Percentiles rank a stretch among this genome's conserved stretches.
Conservation (phyloP, 2,888 invertebrate genomes). For the Lacanobia wlatinum region DNA sequence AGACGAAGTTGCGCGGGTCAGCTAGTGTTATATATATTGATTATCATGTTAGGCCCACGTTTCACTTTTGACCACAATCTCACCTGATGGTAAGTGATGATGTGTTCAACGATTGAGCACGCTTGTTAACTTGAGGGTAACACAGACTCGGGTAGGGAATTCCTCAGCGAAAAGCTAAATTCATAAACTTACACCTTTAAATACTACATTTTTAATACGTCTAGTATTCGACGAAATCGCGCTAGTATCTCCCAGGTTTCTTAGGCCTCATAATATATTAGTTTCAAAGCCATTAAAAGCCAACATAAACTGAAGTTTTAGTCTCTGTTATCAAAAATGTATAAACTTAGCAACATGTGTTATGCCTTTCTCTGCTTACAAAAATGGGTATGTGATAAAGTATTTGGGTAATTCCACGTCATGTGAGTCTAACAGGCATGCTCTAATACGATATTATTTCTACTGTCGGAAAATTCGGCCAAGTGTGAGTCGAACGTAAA, state of each 20-base stretch:
- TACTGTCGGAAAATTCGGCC: too few species aligned
- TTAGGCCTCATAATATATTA: constrained; percentile 25
- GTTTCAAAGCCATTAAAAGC: constrained; percentile 41
- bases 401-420: neutral
- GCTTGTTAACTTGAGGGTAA: too few species aligned
- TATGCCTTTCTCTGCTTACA: neutral
- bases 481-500: too few species aligned
- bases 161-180: neutral
- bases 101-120: too few species aligned
- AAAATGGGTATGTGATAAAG: neutral
- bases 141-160: too few species aligned
- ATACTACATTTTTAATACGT: neutral
- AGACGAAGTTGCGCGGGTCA: too few species aligned
- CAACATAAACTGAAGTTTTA: constrained; percentile 11
- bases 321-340: constrained; percentile 38
- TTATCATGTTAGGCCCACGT: too few species aligned
- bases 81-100: too few species aligned
- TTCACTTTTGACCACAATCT: too few species aligned
- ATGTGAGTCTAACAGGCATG: too few species aligned
- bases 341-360: constrained; percentile 20
- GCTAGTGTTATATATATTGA: too few species aligned
- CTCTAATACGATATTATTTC: too few species aligned
- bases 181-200: neutral
- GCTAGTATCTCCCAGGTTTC: constrained; percentile 4
- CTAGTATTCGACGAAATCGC: neutral